Percentiles rank a stretch among this genome's conserved stretches.
phyloP scores from a whole-genome alignment of 2,113 vertebrate species.

The Chionomys nivalis region DNA sequence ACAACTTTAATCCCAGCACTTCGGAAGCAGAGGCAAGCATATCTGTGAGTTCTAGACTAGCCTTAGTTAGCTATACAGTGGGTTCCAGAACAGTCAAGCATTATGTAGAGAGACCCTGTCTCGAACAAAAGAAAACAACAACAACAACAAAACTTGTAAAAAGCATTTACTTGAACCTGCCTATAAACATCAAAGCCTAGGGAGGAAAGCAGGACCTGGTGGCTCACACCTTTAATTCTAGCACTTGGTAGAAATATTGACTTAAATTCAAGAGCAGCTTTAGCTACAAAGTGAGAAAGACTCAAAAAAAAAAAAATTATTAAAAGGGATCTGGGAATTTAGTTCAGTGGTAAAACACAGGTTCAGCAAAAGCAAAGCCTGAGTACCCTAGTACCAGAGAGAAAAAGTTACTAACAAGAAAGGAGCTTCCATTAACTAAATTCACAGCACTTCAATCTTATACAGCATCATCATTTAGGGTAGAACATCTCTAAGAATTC shows the following conservation, averaged over 20 bases:
- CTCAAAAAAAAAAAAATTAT: not conserved
- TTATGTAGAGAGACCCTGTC: not conserved
- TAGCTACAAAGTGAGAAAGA: not conserved
- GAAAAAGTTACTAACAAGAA: not conserved
- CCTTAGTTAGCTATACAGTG: not conserved
- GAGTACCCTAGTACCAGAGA: not conserved
- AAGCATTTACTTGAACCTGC: not conserved
- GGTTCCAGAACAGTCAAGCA: not conserved
- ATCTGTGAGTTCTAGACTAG: not conserved
- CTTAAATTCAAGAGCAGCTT: not conserved
- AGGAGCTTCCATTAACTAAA: slow-evolving; percentile 9
- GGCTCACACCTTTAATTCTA: not conserved
- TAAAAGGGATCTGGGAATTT: not conserved
- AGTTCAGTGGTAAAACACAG: not conserved
- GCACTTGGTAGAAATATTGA: not conserved
- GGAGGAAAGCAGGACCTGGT: not conserved
- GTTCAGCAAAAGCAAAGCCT: not conserved
- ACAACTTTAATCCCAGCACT: not conserved
- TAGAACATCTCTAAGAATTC: not conserved
- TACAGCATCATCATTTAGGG: not conserved
- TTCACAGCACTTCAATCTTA: slow-evolving; percentile 11
- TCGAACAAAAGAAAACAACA: not conserved
- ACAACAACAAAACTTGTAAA: not conserved
- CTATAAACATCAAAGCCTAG: slow-evolving; percentile 17
- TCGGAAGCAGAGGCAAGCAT: not conserved